These are phyloP conservation scores for Pteronura brasiliensis DNA, from an alignment of 2,113 vertebrate genomes.

Conservation along the genomic window DNA sequence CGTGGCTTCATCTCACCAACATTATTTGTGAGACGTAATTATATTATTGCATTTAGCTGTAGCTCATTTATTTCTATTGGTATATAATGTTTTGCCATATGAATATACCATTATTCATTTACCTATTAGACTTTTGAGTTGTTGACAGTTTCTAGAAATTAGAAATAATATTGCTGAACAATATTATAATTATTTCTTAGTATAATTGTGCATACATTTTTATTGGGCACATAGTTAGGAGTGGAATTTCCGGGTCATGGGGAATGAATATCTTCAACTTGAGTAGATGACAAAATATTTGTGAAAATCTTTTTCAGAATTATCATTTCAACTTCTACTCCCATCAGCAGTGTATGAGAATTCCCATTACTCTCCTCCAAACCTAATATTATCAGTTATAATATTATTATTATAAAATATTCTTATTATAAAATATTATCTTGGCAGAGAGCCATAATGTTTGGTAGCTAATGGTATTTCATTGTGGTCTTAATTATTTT, in stretches of 20 bases:
- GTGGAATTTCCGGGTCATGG: background rate
- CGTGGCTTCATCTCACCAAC: background rate
- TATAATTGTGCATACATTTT: background rate
- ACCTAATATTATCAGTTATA: background rate
- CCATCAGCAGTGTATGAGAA: background rate
- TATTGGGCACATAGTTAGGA: background rate
- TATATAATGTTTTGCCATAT: background rate
- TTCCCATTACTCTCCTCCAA: background rate
- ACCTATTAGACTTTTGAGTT: background rate
- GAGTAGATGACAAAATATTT: background rate
- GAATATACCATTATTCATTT: background rate
- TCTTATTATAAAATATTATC: too few species aligned
- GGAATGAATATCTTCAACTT: background rate
- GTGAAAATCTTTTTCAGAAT: background rate
- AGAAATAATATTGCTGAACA: too few species aligned
- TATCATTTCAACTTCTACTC: background rate
- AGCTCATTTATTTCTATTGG: background rate
- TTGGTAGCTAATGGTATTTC: background rate
- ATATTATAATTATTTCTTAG: too few species aligned
- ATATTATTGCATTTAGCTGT: background rate
- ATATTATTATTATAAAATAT: background rate
- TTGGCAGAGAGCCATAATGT: background rate
- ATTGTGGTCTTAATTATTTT: slow-evolving; percentile 16
- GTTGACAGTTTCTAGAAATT: background rate
- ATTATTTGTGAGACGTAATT: background rate